Evolutionary conservation across 1,140 invertebrate species (phyloP).

Genomic region (Solenopsis fugax): DNA sequence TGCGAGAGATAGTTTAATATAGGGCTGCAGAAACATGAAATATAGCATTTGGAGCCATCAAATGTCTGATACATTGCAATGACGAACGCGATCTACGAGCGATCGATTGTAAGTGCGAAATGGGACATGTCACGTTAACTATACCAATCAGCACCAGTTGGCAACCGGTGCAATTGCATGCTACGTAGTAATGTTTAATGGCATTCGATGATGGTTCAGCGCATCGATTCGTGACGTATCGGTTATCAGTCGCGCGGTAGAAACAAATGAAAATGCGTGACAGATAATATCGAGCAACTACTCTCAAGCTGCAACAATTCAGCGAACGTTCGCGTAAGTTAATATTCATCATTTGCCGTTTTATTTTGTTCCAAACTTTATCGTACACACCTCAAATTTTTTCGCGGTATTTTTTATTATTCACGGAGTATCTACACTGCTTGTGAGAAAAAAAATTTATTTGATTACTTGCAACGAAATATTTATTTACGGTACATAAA

Average conservation of each 20-base stretch:
- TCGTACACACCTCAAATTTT: neutral
- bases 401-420: neutral
- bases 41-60: neutral
- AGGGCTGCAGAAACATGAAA: neutral
- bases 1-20: neutral
- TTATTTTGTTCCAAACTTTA: constrained; percentile 2
- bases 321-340: neutral
- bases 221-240: neutral
- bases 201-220: neutral
- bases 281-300: neutral
- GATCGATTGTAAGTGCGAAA: constrained; percentile 46
- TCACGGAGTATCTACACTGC: neutral
- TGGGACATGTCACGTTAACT: constrained; percentile 40
- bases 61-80: constrained; percentile 14
- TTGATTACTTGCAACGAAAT: no score
- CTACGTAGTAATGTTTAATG: constrained; percentile 29
- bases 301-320: neutral
- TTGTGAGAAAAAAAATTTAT: no score
- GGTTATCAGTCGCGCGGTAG: neutral
- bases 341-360: constrained; percentile 3
- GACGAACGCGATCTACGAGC: constrained; percentile 16
- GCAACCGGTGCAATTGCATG: constrained; percentile 1
- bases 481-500: no score
- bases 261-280: neutral
- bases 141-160: constrained; percentile 51